phyloP scores from a whole-genome alignment of 2,797 vertebrate genomes.

The Rhincodon typus region DNA sequence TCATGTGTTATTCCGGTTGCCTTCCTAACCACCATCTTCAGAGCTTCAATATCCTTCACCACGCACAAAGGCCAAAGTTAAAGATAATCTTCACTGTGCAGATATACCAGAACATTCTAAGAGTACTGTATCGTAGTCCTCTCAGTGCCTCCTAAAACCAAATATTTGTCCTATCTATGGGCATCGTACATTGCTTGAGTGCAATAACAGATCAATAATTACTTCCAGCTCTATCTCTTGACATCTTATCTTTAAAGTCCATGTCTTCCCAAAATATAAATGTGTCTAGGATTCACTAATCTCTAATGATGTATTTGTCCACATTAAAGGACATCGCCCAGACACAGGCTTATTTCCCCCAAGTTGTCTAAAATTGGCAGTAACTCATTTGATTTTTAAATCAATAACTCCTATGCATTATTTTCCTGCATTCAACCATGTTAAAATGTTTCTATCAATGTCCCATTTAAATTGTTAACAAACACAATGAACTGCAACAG shows the following conservation, averaged over 20 bases:
- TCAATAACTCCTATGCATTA: not conserved
- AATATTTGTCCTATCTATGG: not conserved
- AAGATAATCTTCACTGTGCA: not conserved
- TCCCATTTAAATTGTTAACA: not conserved
- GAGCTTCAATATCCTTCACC: not conserved
- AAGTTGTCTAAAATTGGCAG: not conserved
- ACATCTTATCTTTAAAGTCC: not conserved
- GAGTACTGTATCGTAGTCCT: not conserved
- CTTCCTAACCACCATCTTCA: not conserved
- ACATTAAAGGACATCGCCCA: not conserved
- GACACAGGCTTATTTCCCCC: not conserved
- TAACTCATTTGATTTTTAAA: not conserved
- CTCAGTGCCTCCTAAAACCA: not conserved
- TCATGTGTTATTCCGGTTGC: not conserved
- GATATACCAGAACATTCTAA: not conserved
- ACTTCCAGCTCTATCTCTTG: not conserved
- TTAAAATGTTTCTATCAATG: not conserved
- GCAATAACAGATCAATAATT: not conserved
- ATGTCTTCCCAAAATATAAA: not conserved
- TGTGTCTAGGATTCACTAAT: not conserved
- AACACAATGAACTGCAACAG: not conserved
- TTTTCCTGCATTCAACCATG: not conserved
- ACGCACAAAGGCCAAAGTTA: not conserved
- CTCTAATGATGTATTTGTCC: not conserved
- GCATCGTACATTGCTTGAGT: not conserved